Base-by-base conservation (phyloP, 1,140 invertebrate species). In the Bombyx mandarina region DNA sequence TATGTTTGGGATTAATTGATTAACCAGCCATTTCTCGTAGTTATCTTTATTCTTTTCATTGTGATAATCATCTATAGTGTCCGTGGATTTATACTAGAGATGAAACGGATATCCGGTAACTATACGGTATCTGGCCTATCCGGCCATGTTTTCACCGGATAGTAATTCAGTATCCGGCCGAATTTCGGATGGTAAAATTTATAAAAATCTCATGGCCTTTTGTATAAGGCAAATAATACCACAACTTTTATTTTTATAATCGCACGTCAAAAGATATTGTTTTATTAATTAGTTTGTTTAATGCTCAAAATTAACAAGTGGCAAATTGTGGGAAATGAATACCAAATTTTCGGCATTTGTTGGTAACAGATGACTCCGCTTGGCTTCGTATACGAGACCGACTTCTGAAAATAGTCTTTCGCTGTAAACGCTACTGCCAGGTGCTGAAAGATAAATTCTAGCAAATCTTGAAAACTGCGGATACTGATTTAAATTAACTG, bases 401-500 rank as follows among this genome's bases (percentile, higher is more conserved):
- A 18, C 12, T 18, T 18, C 12, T 18, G 12, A 18, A 18, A 18
- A 18, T 18, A 18, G 12, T 18, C 12, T 18, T 18, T 18, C 12
- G 12, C 12, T 18, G 12, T 54, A 44, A 54, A 54, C 43, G 52
- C 52, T 54, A 44, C 52, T 54, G 52, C 42, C 43, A 54, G 52
- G 43, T 54, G 12, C 12, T 18, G 12, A 18, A 18, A 18, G 12
- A 18, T 18, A 18, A 18, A 18, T 18, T 18, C 12, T 54, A 44
- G 52, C 43, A 54, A 54, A 54, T n/a, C 52, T 54, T 43, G 42
- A 54, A 35, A 54, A 54, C 52, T 54, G 42, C 10, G 62, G 62
- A 54, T 67, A 65, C 56, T 70, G 59, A 45, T 60, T 68, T 2
- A 18, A 43, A 58, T 71, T 69, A 54, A 52, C 55, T 60, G 54